Evolutionary conservation across 2,888 invertebrate species (phyloP), one percentile per base, ranked within the genome.

Genomic region (Cephonodes hylas): DNA sequence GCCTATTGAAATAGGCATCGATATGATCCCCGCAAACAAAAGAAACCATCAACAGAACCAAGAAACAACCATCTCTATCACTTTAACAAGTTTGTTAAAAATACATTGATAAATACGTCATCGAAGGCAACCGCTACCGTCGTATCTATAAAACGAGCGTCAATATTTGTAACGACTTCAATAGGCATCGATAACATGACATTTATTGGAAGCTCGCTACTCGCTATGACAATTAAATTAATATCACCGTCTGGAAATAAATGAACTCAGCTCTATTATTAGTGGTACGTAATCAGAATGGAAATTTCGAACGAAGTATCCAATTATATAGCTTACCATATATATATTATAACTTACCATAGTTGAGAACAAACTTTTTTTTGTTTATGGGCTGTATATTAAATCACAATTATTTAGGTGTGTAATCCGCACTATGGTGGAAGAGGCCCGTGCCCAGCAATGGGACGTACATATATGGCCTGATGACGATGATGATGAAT

Each of bases 151-250:
- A 53, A 53, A 31, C 18, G 8, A 53, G 10, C 18, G 31, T 53
- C 53, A 53, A 53, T 53, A 53, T 53, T 53, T 31, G 27, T 53
- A 53, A 53, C 18, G 31, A 31, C 31, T 53, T 31, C 31, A 53
- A 31, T 53, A 31, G 31, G 31, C 31, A 31, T 53, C 31, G 53
- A 31, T 53, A 31, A 31, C 31, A 53, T 31, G 53, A 53, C 53
- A 31, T 53, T 53, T 53, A 53, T 53, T 31, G 53, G 53, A 53
- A 18, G 27, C 31, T 27, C 53, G 31, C 27, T 53, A 31, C 13
- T 38, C 38, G 38, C 18, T 27, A 48, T 25, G 25, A n/a, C 48
- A 48, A 48, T 48, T 25, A 48, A 27, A 48, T 48, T 48, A 25
- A 48, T 48, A 48, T 46, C n/a, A 31, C 10, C 18, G 53, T 53